These are phyloP conservation scores for Microplitis mediator DNA, from an alignment of 1,140 invertebrate genomes.

Conservation along the genomic window DNA sequence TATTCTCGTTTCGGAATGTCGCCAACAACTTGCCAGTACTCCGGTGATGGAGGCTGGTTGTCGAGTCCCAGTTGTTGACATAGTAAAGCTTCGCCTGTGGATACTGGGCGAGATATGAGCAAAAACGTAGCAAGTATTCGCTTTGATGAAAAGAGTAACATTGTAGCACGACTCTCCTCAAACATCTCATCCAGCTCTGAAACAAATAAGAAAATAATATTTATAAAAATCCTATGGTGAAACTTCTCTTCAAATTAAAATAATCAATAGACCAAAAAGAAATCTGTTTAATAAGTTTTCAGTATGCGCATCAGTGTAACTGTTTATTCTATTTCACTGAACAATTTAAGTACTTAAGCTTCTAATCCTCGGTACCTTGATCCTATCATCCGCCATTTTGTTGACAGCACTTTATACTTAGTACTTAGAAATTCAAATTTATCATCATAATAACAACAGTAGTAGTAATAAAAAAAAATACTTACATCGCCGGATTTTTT, in stretches of 20 bases:
- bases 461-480: slow-evolving; percentile 15
- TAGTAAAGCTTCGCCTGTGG: slow-evolving; percentile 69
- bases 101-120: slow-evolving; percentile 70
- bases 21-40: slow-evolving; percentile 70
- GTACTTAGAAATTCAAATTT: too few species aligned
- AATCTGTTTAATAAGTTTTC: neutral
- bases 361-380: too few species aligned
- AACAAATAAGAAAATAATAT: slow-evolving; percentile 28
- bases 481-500: slow-evolving; percentile 60
- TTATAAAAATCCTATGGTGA: too few species aligned
- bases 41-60: slow-evolving; percentile 73
- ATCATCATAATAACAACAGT: too few species aligned
- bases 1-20: slow-evolving; percentile 77
- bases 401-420: too few species aligned
- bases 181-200: slow-evolving; percentile 66
- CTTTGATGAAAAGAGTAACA: slow-evolving; percentile 77
- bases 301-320: neutral
- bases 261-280: neutral
- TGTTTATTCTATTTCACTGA: too few species aligned
- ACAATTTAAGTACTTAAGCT: too few species aligned
- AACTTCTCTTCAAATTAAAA: too few species aligned
- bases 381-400: too few species aligned
- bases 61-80: slow-evolving; percentile 75
- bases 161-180: slow-evolving; percentile 70
- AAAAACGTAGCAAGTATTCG: slow-evolving; percentile 73